phyloP scores from a whole-genome alignment of 2,113 vertebrate species.

The Nannobrachium achirus region DNA sequence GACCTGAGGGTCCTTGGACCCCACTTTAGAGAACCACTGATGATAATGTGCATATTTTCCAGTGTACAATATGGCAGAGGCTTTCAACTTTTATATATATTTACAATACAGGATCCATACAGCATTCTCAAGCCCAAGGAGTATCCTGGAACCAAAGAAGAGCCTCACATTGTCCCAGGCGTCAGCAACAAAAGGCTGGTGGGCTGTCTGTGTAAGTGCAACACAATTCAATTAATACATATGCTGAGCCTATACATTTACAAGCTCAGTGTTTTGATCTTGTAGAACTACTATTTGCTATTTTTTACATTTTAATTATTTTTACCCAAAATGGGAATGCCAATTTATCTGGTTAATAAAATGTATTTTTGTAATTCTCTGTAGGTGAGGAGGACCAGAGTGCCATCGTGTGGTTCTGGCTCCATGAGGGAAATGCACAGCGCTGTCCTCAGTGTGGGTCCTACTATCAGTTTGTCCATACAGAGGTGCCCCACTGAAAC shows the following conservation, averaged over 20 bases:
- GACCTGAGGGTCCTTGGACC: too few species aligned
- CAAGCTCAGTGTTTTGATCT: background rate
- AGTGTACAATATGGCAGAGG: too few species aligned
- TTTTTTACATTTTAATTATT: too few species aligned
- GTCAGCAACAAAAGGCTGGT: conserved; percentile 70
- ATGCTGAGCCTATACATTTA: background rate
- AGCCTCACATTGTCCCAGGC: conserved; percentile 75
- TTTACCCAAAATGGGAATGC: too few species aligned
- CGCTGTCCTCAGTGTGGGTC: conserved; percentile 75
- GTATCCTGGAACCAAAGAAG: conserved; percentile 72
- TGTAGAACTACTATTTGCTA: background rate
- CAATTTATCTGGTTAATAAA: too few species aligned
- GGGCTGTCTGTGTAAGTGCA: conserved; percentile 74
- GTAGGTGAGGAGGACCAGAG: conserved; percentile 77
- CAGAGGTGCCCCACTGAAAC: conserved; percentile 75
- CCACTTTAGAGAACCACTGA: background rate
- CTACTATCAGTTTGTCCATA: conserved; percentile 68
- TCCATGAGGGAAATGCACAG: conserved; percentile 72
- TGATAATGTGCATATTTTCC: too few species aligned
- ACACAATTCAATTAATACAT: too few species aligned
- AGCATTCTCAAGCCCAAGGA: conserved; percentile 69
- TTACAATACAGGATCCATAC: conserved; percentile 67
- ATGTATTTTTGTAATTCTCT: too few species aligned
- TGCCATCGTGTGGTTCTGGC: conserved; percentile 73
- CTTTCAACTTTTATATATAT: background rate